Evolutionary conservation across 2,113 vertebrate genomes (phyloP).

Genomic region (Pachypanchax playfairii): DNA sequence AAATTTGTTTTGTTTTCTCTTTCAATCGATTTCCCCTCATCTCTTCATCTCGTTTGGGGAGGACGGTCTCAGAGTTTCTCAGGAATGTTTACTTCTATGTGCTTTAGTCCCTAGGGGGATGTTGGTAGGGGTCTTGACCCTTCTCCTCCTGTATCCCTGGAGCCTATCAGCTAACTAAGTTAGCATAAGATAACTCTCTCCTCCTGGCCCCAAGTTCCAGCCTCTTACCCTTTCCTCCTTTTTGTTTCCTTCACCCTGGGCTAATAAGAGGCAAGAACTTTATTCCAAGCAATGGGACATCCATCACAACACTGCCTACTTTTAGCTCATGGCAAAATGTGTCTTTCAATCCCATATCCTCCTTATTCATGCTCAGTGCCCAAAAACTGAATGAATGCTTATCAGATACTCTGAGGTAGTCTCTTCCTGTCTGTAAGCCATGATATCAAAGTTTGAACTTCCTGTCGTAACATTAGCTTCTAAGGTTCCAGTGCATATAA

Average conservation of each 20-base stretch:
- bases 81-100: slow-evolving; percentile 82
- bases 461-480: slow-evolving; percentile 9
- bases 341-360: slow-evolving; percentile 52
- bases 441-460: slow-evolving; percentile 12
- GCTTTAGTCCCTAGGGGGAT: slow-evolving; percentile 74
- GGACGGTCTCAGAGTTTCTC: slow-evolving; percentile 78
- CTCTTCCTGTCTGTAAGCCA: slow-evolving; percentile 14
- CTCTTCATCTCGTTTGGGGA: slow-evolving; percentile 66
- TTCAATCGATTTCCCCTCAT: slow-evolving; percentile 55
- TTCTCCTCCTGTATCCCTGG: slow-evolving; percentile 76
- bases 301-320: slow-evolving; percentile 60
- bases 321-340: slow-evolving; percentile 46
- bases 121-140: slow-evolving; percentile 78
- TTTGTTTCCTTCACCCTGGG: slow-evolving; percentile 62
- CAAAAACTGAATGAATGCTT: slow-evolving; percentile 42
- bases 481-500: not conserved
- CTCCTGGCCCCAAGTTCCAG: slow-evolving; percentile 49
- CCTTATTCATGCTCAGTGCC: slow-evolving; percentile 30
- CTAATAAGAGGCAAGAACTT: slow-evolving; percentile 67
- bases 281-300: slow-evolving; percentile 61
- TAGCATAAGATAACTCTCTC: slow-evolving; percentile 88
- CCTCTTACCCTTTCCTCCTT: slow-evolving; percentile 55
- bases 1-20: slow-evolving; percentile 38
- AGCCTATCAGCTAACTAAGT: slow-evolving; percentile 84
- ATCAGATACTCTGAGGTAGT: slow-evolving; percentile 14